phyloP scores from a whole-genome alignment of 2,888 invertebrate species.

The Hirtodrosophila trivittata region DNA sequence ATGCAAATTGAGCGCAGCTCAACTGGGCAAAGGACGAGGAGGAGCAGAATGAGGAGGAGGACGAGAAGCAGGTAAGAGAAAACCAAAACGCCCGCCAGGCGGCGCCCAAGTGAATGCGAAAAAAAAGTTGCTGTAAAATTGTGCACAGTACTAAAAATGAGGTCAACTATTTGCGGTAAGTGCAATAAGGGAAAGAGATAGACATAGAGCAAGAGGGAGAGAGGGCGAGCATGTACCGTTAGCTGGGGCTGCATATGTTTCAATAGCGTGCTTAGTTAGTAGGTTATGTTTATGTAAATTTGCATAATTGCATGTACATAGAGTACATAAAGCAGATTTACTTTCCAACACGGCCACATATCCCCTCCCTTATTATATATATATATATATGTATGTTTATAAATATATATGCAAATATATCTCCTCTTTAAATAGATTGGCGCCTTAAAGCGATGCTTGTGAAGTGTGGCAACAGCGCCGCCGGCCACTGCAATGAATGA shows the following conservation, averaged over 20 bases:
- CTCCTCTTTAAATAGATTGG: slow-evolving; percentile 35
- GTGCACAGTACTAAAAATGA: slow-evolving; percentile 74
- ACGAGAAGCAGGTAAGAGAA: background rate
- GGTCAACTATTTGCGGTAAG: slow-evolving; percentile 73
- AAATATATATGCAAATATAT: slow-evolving; percentile 1
- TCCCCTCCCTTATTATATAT: slow-evolving; percentile 1
- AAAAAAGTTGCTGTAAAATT: slow-evolving; percentile 69
- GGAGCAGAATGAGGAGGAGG: slow-evolving; percentile 1
- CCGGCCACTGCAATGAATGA: slow-evolving; percentile 31
- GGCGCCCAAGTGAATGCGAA: slow-evolving; percentile 59
- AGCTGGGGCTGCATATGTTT: slow-evolving; percentile 62
- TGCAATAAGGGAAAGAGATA: slow-evolving; percentile 18
- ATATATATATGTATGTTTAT: slow-evolving; percentile 5
- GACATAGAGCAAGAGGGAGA: slow-evolving; percentile 12
- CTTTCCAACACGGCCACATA: too few relatives aligned
- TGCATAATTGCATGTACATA: slow-evolving; percentile 69
- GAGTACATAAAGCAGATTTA: background rate
- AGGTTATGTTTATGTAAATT: slow-evolving; percentile 80
- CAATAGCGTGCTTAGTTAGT: slow-evolving; percentile 78
- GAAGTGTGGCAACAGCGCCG: slow-evolving; percentile 61
- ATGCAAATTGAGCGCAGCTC: slow-evolving; percentile 71
- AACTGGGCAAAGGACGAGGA: slow-evolving; percentile 19
- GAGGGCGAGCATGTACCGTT: slow-evolving; percentile 16
- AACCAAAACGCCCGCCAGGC: slow-evolving; percentile 62
- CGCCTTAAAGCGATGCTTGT: slow-evolving; percentile 35